A percentile compares a stretch with the other conserved stretches of the same genome.
These are phyloP conservation scores for Pocillopora damicornis DNA, from an alignment of 64 coral and sea anemone species.

Conservation along the genomic window DNA sequence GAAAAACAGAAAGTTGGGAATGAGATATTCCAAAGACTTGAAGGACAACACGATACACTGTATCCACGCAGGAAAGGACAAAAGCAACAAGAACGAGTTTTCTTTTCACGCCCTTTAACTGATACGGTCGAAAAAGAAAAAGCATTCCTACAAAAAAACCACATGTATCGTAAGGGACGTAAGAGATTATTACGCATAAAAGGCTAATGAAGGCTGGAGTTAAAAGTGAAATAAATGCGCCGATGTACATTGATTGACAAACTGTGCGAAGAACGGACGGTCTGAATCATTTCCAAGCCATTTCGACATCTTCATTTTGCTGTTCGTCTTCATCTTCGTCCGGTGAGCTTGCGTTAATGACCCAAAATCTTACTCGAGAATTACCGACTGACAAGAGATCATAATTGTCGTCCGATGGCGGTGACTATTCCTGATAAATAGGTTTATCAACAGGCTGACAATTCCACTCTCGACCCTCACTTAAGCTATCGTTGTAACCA, in stretches of 20 bases:
- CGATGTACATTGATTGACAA: neutral
- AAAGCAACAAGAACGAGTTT: neutral
- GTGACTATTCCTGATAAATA: too few species aligned
- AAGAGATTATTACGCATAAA: neutral
- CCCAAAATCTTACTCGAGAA: too few species aligned
- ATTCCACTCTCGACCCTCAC: too few species aligned
- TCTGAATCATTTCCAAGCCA: too few species aligned
- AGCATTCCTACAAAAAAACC: neutral
- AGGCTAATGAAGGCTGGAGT: neutral
- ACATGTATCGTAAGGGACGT: neutral
- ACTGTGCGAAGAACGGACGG: too few species aligned
- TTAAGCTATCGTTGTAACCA: too few species aligned
- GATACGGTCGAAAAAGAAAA: neutral
- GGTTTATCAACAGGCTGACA: too few species aligned
- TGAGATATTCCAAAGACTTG: neutral
- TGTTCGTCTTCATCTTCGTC: too few species aligned
- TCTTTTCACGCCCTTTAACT: neutral
- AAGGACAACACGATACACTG: neutral
- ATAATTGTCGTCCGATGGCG: too few species aligned
- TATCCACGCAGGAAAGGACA: neutral
- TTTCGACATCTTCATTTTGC: too few species aligned
- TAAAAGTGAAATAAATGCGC: slow-evolving; percentile 2
- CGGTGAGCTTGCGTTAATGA: too few species aligned
- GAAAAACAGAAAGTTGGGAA: neutral
- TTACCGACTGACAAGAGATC: too few species aligned